These are phyloP conservation scores for Atlantisia rogersi DNA, from an alignment of 2,113 vertebrate genomes.

Conservation along the genomic window DNA sequence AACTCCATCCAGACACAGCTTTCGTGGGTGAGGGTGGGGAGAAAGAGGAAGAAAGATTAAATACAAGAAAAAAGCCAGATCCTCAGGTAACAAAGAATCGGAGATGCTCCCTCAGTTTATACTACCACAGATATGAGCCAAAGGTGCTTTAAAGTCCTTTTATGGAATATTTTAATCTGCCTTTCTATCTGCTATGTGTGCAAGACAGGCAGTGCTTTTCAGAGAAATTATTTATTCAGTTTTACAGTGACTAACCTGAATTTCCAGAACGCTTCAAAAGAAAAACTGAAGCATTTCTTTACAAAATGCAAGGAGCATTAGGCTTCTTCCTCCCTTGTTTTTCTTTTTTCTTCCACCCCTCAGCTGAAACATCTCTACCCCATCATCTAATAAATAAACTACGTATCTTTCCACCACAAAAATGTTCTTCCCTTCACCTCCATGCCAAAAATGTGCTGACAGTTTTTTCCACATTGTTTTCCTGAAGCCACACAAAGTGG, in stretches of 20 bases:
- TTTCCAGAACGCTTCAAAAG: conserved; percentile 46
- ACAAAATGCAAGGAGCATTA: neutral
- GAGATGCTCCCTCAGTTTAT: neutral
- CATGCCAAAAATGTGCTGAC: neutral
- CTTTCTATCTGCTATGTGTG: neutral
- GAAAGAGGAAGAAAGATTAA: neutral
- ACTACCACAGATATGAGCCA: neutral
- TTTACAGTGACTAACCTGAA: conserved; percentile 55
- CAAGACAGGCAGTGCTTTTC: neutral
- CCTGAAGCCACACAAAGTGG: neutral
- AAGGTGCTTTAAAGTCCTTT: neutral
- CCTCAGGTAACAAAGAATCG: conserved; percentile 27
- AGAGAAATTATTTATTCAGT: conserved; percentile 48
- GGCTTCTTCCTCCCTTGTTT: neutral
- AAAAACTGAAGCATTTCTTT: neutral
- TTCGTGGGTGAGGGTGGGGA: neutral
- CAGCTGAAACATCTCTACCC: neutral
- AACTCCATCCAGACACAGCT: neutral
- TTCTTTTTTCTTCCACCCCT: neutral
- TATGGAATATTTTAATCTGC: neutral
- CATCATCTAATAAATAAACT: conserved; percentile 24
- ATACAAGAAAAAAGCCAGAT: neutral
- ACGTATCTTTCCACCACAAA: neutral
- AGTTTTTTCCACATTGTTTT: neutral
- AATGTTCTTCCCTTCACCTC: neutral